Evolutionary conservation across 2,797 vertebrate genomes (phyloP), one percentile per base, ranked within the genome.

Genomic region (Antennarius maculatus): DNA sequence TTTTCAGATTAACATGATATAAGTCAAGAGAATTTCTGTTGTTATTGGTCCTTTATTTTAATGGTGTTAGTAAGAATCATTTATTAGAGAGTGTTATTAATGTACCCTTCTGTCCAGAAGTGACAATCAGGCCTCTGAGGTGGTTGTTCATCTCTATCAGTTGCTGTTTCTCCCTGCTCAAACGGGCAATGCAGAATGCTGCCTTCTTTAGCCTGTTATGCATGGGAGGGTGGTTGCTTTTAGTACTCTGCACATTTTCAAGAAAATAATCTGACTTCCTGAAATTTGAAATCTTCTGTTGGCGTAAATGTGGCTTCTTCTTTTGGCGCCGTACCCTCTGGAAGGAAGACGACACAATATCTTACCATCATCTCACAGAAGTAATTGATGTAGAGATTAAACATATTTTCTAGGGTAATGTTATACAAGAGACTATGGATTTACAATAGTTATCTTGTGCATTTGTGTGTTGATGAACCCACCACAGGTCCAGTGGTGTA

Each of bases 131-230:
- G 0, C 93, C 93, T 2, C 94, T 91, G 34, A 97, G 93, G 61
- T 92, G 78, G 88, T 97, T 98, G 74, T 94, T 92, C 84, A 96
- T 89, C 76, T 96, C 96, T 48, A 95, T 94, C 69, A 98, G 92
- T 76, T 95, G 95, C 48, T 82, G 94, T 63, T 94, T 97, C 73
- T 98, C 95, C 61, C 79, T 86, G 81, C 78, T 92, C 62, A 98
- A 89, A 60, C 77, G 61, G 27, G 88, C 89, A 46, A 96, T 95
- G 62, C 85, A 91, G 31, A 79, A 88, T 14, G 86, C 84, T 0
- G 96, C 95, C 84, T 92, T 92, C 74, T 92, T 94, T 61, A 97
- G 89, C 61, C 94, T 94, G 63, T 55, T 69, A 58, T 69, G 91
- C 27, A 93, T 84, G 57, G 61, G 67, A 28, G 15, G 54, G 27